phyloP scores from a whole-genome alignment of 1,140 invertebrate species.

The Capitella teleta region DNA sequence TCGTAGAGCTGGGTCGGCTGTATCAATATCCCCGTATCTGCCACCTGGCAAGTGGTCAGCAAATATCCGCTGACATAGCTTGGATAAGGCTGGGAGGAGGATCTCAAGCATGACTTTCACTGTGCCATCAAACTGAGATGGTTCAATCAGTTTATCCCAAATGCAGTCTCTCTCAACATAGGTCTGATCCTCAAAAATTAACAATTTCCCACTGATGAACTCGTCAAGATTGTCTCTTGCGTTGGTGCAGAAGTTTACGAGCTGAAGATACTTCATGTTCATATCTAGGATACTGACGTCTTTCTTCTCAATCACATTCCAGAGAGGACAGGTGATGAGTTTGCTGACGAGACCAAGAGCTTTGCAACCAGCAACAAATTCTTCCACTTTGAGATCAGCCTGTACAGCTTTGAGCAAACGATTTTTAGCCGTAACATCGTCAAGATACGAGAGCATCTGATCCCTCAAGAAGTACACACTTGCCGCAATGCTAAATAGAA shows the following conservation, averaged over 20 bases:
- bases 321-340: not conserved
- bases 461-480: not conserved
- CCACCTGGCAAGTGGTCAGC: not conserved
- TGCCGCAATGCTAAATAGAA: not conserved
- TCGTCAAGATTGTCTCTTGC: not conserved
- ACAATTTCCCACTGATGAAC: not conserved
- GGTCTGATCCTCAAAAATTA: not conserved
- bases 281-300: not conserved
- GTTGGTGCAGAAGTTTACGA: not conserved
- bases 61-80: not conserved
- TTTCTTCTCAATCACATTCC: not conserved
- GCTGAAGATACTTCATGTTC: not conserved
- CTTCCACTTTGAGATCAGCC: not conserved
- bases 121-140: not conserved
- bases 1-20: not conserved
- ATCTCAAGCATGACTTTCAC: not conserved
- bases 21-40: not conserved
- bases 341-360: not conserved
- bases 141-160: not conserved
- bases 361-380: not conserved
- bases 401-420: not conserved
- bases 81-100: not conserved
- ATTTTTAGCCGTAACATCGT: not conserved
- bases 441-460: not conserved
- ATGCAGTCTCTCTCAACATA: not conserved